Evolutionary conservation across 2,888 invertebrate genomes (phyloP).

Genomic region (Megastigmus dorsalis): DNA sequence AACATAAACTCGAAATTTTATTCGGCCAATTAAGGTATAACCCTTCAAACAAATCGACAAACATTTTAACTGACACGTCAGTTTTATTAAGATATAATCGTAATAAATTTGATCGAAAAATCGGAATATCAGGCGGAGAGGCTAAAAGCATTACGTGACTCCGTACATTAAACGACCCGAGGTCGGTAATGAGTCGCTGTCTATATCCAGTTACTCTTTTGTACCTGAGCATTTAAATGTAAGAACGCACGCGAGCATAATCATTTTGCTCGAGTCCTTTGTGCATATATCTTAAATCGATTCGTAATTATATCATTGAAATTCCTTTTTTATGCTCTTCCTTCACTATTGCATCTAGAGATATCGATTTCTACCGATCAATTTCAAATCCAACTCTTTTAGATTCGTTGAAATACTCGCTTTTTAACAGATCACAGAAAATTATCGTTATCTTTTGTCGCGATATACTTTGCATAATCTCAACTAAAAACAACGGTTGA

Average conservation of each 20-base stretch:
- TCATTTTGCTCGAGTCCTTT: neutral
- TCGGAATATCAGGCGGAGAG: slow-evolving; percentile 14
- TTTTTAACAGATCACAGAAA: neutral
- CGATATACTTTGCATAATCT: too few species aligned
- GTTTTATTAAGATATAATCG: too few species aligned
- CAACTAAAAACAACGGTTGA: too few species aligned
- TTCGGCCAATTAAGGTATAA: too few species aligned
- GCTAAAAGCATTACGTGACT: slow-evolving; percentile 39
- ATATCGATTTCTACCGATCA: neutral
- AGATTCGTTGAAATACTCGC: too few species aligned
- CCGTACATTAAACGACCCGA: slow-evolving; percentile 37
- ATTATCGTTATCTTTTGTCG: too few species aligned
- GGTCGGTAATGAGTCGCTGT: slow-evolving; percentile 40
- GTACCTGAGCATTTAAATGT: slow-evolving; percentile 24
- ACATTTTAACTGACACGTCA: too few species aligned
- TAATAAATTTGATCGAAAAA: slow-evolving; percentile 11
- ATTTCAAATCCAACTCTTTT: neutral
- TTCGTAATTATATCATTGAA: slow-evolving; percentile 19
- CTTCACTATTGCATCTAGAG: neutral
- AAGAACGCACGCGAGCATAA: slow-evolving; percentile 30
- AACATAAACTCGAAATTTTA: too few species aligned
- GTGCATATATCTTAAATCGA: slow-evolving; percentile 42
- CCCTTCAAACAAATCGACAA: too few species aligned
- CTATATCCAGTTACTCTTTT: slow-evolving; percentile 40
- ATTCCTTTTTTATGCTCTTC: neutral